Base-by-base conservation (phyloP, 2,888 invertebrate genomes). In the Cephus pygmeus region DNA sequence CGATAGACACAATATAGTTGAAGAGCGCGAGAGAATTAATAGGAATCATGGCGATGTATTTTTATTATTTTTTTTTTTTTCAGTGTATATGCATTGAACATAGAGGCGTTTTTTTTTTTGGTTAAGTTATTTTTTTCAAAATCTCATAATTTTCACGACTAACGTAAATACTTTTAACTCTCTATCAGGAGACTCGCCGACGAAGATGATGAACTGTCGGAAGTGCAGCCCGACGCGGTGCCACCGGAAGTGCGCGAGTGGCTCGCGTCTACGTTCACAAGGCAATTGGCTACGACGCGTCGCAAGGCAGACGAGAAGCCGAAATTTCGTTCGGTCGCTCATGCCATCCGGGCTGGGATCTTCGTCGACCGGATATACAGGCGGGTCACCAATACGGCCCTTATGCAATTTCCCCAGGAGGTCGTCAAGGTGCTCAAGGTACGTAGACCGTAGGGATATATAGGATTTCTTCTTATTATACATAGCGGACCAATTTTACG, bases 161-260 rank as follows among this genome's bases (percentile, higher is more conserved):
- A 74, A 74, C 74, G 74, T n/a, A 3, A 9, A 12, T 3, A 30
- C 74, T 12, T 71, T 71, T 35, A 9, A 74, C 34, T 77, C 69
- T 76, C 80, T 85, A 78, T 23, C 93, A 96, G 96, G 93, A 94
- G 96, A 87, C 92, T 96, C 91, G 96, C 96, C 71, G 97, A 97
- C 88, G 98, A 98, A 92, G 98, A 98, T 91, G 98, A 98, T 92
- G 98, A 98, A 92, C 92, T 98, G 84, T 97, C 98, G 73, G 98
- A 98, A 92, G 98, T 98, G 78, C 98, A 98, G 89, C 98, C 98
- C 77, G 98, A 98, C 91, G 97, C 98, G 15, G 98, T 98, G 76
- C 98, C 98, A 69, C 97, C 96, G 80, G 98, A 98, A 92, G 98
- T 98, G 73, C 94, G 98, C 85, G 98, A 98, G 92, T 98, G 98